Evolutionary conservation across 2,113 vertebrate species (phyloP), one percentile per base, ranked within the genome.

Genomic region (Pseudolaguvia tuberculata): DNA sequence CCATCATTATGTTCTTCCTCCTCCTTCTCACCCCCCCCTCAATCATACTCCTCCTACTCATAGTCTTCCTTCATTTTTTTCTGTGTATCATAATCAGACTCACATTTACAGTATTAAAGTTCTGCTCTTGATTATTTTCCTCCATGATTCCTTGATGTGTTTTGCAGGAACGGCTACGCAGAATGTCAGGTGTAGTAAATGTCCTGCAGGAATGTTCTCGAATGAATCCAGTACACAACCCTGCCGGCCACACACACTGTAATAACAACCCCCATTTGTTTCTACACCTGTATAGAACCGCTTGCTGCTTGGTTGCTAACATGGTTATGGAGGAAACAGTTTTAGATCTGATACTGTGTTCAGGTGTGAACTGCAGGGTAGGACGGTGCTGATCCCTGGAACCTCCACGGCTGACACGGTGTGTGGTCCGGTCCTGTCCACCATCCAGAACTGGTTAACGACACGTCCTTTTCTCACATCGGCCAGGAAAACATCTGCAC

Each of bases 231-330:
- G 9, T 70, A 78, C n/a, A 0, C 55, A 84, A 15, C 42, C 0
- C 11, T 92, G 91, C 70, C 55, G 4, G 71, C 75, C 71, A 25
- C 88, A 91, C 59, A 85, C 83, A 39, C 2, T 50, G 90, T 91
- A 75, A 86, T 81, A 5, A 23, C 51, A 17, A 27, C 11, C 53
- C 8, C 17, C 1, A 42, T 10, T 53, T 21, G 12, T 23, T 55
- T n/a, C 14, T 53, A 35, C 23, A 42, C 7, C 39, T 9, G 39
- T 8, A 8, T 7, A 42, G 39, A 42, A 42, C 39, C 5, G 39
- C 39, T 35, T 35, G 3, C 6, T 35, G n/a, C n/a, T n/a, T n/a
- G n/a, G n/a, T n/a, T n/a, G n/a, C n/a, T n/a, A n/a, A n/a, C n/a
- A n/a, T n/a, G n/a, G n/a, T n/a, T n/a, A n/a, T n/a, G n/a, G n/a